Evolutionary conservation across 2,113 vertebrate genomes (phyloP).

Genomic region (Emydocephalus ijimae): DNA sequence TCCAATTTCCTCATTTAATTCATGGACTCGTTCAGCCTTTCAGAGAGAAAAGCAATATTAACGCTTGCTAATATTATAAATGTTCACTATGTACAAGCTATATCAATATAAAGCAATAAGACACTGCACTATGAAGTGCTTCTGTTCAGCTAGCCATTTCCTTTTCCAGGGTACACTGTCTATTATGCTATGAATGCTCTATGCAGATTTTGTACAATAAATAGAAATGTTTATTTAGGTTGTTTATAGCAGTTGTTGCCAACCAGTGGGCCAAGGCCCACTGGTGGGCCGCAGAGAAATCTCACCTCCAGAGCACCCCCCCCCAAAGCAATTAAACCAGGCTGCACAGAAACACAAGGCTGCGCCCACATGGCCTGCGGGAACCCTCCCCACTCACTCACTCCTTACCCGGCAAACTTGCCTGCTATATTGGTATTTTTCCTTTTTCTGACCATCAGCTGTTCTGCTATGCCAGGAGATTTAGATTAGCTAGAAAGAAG

Average conservation of each 20-base stretch:
- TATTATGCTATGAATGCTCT: neutral
- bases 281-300: no score
- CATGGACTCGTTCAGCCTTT: conserved; percentile 95
- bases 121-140: neutral
- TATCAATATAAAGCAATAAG: neutral
- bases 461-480: no score
- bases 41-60: conserved; percentile 35
- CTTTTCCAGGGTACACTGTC: neutral
- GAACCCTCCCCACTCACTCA: no score
- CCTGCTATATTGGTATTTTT: no score
- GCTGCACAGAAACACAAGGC: no score
- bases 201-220: neutral
- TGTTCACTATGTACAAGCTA: neutral
- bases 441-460: no score
- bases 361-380: no score
- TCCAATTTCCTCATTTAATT: conserved; percentile 97
- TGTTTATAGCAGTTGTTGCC: neutral
- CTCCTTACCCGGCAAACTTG: no score
- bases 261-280: no score
- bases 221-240: neutral
- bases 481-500: no score
- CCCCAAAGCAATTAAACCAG: no score
- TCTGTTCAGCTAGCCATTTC: neutral
- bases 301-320: no score
- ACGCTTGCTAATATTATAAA: neutral